Base-by-base conservation (phyloP, 2,888 invertebrate species). In the Chymomyza fuscimana region DNA sequence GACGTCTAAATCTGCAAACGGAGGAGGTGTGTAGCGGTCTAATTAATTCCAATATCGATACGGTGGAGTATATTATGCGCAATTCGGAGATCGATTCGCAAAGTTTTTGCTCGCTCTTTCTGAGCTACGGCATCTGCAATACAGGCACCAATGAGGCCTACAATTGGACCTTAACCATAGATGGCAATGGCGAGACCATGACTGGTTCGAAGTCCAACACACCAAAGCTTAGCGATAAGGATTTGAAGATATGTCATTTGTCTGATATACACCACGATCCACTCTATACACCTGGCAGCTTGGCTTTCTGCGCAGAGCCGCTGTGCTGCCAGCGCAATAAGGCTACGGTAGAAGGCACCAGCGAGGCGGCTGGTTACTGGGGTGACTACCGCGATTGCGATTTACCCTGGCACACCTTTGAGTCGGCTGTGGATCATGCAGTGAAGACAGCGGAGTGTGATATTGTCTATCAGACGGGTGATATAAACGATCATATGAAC, bases 401-500 rank as follows among this genome's bases (percentile, higher is more conserved):
- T 89, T 92, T 94, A 1, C 96, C 97, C 0, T 92, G 94, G 92
- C 94, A 95, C 90, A 93, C 95, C 0, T 93, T 95, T 52, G 94
- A 94, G 66, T 94, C 95, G 82, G 93, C 95, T 32, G 92, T 97
- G 73, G 92, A 94, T 15, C 94, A 94, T 66, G 93, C 95, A 4
- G 91, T 91, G 19, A 91, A 92, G 22, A 94, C 94, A 82, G 84
- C 94, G 93, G 92, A 95, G 56, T 92, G 95, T 25, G 94, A 95
- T 77, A 93, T 93, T 32, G 93, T 98, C 5, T 95, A 97, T 84
- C 96, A 96, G 90, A 96, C 97, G 22, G 98, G 98, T 2, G 98
- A 98, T 88, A 93, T 96, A 5, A 94, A 97, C 58, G 95, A 97
- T 81, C 98, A 98, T 88, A 95, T 95, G 75, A 94, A 97, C n/a